phyloP scores from a whole-genome alignment of 2,888 invertebrate species.

The Sinotaia quadrata region DNA sequence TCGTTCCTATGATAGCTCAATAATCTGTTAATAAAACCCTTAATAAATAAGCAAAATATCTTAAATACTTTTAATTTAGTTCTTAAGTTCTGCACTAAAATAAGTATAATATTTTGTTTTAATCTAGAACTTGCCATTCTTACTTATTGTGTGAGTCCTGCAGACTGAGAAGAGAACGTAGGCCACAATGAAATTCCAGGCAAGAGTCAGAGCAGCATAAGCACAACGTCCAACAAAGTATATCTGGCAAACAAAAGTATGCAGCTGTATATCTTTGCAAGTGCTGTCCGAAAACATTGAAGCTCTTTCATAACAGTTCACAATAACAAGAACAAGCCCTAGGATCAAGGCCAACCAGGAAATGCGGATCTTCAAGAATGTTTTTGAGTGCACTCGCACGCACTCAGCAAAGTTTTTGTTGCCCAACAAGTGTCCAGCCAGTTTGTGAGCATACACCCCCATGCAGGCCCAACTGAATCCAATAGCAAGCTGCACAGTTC shows the following conservation, averaged over 20 bases:
- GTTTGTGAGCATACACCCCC: constrained; percentile 71
- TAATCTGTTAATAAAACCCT: too few relatives aligned
- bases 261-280: constrained; percentile 35
- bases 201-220: constrained; percentile 67
- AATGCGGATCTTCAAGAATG: constrained; percentile 71
- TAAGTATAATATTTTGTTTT: too few relatives aligned
- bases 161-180: constrained; percentile 72
- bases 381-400: constrained; percentile 72
- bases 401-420: constrained; percentile 70
- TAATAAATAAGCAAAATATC: too few relatives aligned
- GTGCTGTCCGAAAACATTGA: constrained; percentile 8
- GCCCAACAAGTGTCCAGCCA: constrained; percentile 70
- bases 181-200: constrained; percentile 72
- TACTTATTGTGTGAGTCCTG: constrained; percentile 73
- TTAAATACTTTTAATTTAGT: too few relatives aligned
- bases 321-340: constrained; percentile 50
- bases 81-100: too few relatives aligned
- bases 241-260: constrained; percentile 61
- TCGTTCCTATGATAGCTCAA: too few relatives aligned
- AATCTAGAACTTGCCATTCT: too few relatives aligned
- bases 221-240: constrained; percentile 63
- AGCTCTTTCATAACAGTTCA: constrained; percentile 44
- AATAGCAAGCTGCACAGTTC: constrained; percentile 66
- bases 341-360: constrained; percentile 64
- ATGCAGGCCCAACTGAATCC: constrained; percentile 70